Conservation (phyloP, 2,797 vertebrate species). For the Nasua narica region DNA sequence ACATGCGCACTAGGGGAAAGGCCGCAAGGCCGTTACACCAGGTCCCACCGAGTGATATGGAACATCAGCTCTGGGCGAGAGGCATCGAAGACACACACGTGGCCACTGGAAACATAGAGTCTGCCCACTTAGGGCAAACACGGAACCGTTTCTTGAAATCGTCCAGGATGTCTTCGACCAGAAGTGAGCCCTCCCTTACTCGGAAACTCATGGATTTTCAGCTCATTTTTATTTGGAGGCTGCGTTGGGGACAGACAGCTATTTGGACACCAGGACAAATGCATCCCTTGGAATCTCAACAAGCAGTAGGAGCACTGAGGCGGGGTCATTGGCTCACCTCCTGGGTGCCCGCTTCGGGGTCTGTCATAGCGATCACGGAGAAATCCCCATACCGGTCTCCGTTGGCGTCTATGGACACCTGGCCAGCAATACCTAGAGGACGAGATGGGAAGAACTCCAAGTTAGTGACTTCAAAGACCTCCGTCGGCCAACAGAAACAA, state of each 20-base stretch:
- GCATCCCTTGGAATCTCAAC: background rate
- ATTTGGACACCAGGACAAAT: background rate
- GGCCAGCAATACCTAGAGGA: conserved; percentile 94
- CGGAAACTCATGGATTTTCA: background rate
- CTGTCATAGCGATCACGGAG: conserved; percentile 95
- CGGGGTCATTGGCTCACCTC: conserved; percentile 86
- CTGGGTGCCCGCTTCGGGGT: conserved; percentile 90
- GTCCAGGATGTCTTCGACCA: background rate
- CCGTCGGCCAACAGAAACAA: conserved; percentile 85
- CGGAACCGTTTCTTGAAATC: background rate
- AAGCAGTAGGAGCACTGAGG: background rate
- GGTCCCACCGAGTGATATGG: background rate
- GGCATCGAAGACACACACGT: background rate
- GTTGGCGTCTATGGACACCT: conserved; percentile 94
- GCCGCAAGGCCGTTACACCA: background rate
- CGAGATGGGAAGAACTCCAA: conserved; percentile 81
- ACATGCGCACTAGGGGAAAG: background rate
- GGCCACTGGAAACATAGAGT: background rate
- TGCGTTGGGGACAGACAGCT: background rate
- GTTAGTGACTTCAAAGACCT: conserved; percentile 82
- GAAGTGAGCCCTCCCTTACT: background rate
- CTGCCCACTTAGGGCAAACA: background rate
- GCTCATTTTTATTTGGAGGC: background rate
- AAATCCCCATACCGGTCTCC: conserved; percentile 97
- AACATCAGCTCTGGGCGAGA: background rate